Evolutionary conservation across 2,797 vertebrate genomes (phyloP).

Genomic region (Buceros bicornis): DNA sequence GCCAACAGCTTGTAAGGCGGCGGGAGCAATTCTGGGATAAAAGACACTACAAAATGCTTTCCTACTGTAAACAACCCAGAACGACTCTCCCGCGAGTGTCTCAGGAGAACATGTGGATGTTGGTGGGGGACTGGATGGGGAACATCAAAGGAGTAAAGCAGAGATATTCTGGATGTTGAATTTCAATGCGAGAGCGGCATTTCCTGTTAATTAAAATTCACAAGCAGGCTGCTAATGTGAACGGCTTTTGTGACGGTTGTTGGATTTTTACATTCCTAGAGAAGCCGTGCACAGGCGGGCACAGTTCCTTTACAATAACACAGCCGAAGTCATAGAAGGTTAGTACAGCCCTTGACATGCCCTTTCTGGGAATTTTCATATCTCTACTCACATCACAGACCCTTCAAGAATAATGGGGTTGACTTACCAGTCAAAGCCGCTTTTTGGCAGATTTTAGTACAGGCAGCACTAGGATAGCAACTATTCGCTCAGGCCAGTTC

Average conservation of each 20-base stretch:
- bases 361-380: neutral
- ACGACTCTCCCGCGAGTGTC: neutral
- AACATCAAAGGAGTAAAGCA: slow-evolving; percentile 58
- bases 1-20: neutral
- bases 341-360: neutral
- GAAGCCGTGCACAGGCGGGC: neutral
- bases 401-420: neutral
- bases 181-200: slow-evolving; percentile 51
- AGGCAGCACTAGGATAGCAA: neutral
- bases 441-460: neutral
- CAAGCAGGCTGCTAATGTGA: slow-evolving; percentile 43
- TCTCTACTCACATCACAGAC: neutral
- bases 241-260: slow-evolving; percentile 44
- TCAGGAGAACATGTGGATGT: slow-evolving; percentile 29
- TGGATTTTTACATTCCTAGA: slow-evolving; percentile 42
- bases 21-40: neutral
- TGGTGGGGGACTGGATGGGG: neutral
- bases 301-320: slow-evolving; percentile 12
- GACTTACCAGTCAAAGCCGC: neutral
- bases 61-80: slow-evolving; percentile 56
- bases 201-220: slow-evolving; percentile 74
- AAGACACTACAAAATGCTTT: neutral
- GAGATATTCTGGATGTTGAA: slow-evolving; percentile 32
- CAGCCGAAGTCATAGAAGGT: neutral
- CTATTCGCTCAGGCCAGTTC: neutral